phyloP scores from a whole-genome alignment of 2,797 vertebrate genomes.

The Apogon talboti region DNA sequence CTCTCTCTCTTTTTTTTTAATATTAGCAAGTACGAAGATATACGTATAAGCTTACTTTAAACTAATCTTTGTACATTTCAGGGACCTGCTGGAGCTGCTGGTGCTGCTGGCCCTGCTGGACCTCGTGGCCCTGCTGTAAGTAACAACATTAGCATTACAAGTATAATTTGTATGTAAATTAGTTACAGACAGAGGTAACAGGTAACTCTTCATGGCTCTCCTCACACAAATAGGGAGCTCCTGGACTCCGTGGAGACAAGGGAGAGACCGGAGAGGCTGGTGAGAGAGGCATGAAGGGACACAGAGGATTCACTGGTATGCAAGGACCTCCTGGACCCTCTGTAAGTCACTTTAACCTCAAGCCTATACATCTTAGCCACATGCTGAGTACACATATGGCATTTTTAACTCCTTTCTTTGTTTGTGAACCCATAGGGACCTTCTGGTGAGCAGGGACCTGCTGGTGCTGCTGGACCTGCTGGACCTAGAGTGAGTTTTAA shows the following conservation, averaged over 20 bases:
- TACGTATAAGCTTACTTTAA: not conserved
- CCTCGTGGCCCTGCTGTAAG: constrained; percentile 95
- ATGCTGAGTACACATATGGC: not conserved
- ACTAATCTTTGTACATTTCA: constrained; percentile 59
- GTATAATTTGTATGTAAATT: not conserved
- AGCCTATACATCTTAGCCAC: not conserved
- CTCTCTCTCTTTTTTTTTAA: not conserved
- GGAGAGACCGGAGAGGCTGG: constrained; percentile 96
- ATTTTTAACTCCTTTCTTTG: constrained; percentile 18
- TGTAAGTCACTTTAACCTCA: constrained; percentile 81
- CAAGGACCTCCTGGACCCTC: constrained; percentile 93
- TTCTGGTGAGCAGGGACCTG: constrained; percentile 93
- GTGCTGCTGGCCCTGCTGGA: constrained; percentile 88
- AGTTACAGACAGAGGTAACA: not conserved
- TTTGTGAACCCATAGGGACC: constrained; percentile 83
- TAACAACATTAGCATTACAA: constrained; percentile 41
- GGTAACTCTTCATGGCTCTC: not conserved
- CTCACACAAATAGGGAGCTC: constrained; percentile 82
- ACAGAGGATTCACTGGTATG: constrained; percentile 97
- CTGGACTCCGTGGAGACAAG: constrained; percentile 96
- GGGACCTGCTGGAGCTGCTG: constrained; percentile 89
- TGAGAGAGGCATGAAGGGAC: constrained; percentile 99
- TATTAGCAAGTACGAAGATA: not conserved
- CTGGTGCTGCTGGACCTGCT: constrained; percentile 91
- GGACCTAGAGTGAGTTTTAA: constrained; percentile 92